Evolutionary conservation across 1,140 invertebrate genomes (phyloP), one percentile per base, ranked within the genome.

Genomic region (Pentalonia nigronervosa): DNA sequence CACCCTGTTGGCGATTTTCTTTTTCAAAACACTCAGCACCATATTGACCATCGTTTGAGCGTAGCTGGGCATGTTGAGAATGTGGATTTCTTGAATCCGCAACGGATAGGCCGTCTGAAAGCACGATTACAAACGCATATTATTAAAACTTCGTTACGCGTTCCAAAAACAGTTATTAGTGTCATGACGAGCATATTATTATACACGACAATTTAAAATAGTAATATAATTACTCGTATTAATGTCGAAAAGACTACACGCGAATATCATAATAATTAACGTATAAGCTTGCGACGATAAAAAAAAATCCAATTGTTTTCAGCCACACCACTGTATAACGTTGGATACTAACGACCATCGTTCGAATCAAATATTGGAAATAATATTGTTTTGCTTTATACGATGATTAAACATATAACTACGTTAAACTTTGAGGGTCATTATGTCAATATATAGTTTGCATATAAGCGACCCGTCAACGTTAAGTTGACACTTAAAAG

Each of bases 71-170:
- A 92, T 92, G 48, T 92, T 92, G 9, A 92, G 0, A 36, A 92
- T 92, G 90, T 92, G 90, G 0, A 92, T 30, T 34, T 92, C 17
- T 30, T 92, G 90, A 34, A 92, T 92, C 1, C 90, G 30, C n/a
- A 92, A 36, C 2, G 90, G 90, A 83, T 92, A 92, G 45, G 90
- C 90, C 45, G 90, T 83, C 90, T 92, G 47, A n/a, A 47, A 30
- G 21, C 86, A n/a, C 30, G 21, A 34, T 34, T 34, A 34, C 17
- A 25, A 88, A 34, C 20, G 1, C 25, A 88, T n/a, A 34, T 87
- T 17, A 48, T 48, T 23, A 30, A 45, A 30, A 67, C 0, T 14
- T 17, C 11, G 14, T 67, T n/a, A 67, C 60, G 30, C 14, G n/a
- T 41, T 41, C 41, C 41, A 41, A 41, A 41, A 41, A 41, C 41